These are phyloP conservation scores for Datnioides undecimradiatus DNA, from an alignment of 2,113 vertebrate genomes.

Conservation along the genomic window DNA sequence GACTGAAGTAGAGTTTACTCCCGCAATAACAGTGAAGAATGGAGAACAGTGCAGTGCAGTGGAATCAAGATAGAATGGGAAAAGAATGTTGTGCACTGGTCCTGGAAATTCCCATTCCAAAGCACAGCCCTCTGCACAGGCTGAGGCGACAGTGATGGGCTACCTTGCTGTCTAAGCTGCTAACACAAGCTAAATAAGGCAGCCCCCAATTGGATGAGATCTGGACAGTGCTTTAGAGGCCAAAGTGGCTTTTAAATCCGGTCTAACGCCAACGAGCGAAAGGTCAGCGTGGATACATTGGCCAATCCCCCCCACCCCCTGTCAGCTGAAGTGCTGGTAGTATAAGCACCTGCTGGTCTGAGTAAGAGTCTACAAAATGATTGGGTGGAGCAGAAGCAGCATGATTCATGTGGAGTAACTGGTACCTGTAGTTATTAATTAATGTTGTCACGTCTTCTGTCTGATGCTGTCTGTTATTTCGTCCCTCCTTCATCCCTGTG, in stretches of 20 bases:
- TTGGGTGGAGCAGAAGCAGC: not conserved
- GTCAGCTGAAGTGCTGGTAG: not conserved
- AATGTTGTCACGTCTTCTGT: not conserved
- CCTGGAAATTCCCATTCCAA: not conserved
- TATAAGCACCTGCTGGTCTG: not conserved
- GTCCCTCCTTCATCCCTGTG: not conserved
- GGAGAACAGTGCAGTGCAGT: no score
- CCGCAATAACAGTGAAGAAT: no score
- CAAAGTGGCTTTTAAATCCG: constrained; percentile 73
- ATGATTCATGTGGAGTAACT: not conserved
- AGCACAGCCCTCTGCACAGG: not conserved
- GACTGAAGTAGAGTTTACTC: no score
- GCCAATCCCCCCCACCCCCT: not conserved
- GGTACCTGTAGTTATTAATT: not conserved
- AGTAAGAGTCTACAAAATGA: not conserved
- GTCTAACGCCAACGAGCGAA: constrained; percentile 22
- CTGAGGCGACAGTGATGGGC: constrained; percentile 3
- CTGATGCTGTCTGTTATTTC: not conserved
- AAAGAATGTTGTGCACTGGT: no score
- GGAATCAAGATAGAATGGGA: no score
- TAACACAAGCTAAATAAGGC: constrained; percentile 74
- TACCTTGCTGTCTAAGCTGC: constrained; percentile 62
- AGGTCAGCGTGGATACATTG: not conserved
- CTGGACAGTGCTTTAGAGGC: constrained; percentile 48
- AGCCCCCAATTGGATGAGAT: constrained; percentile 77